A percentile compares a stretch with the other conserved stretches of the same genome.
These are phyloP conservation scores for Ceyx erithaca DNA, from an alignment of 2,797 vertebrate genomes.

Conservation along the genomic window DNA sequence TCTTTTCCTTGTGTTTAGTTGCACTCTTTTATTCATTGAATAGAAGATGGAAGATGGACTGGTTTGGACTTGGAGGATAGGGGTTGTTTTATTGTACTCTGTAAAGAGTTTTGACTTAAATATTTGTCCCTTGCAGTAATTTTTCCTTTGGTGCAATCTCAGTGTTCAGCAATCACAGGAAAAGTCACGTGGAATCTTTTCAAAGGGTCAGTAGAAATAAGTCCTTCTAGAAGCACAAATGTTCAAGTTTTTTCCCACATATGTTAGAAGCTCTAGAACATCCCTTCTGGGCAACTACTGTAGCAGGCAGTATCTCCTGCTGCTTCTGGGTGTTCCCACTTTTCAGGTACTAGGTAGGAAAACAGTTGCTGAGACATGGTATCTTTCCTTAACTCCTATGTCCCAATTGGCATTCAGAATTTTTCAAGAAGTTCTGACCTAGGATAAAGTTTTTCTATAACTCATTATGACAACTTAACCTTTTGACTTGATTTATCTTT, in stretches of 20 bases:
- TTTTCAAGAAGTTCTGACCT: neutral
- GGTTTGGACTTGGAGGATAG: neutral
- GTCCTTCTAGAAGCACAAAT: neutral
- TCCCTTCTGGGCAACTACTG: neutral
- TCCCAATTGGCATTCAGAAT: neutral
- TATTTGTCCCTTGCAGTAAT: neutral
- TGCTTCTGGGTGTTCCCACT: neutral
- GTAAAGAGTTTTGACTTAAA: slow-evolving; percentile 33
- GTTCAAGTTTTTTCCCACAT: neutral
- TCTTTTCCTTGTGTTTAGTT: slow-evolving; percentile 1
- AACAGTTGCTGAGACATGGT: neutral
- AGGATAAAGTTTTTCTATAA: neutral
- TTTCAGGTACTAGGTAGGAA: neutral
- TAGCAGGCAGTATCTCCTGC: neutral
- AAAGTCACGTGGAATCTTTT: neutral
- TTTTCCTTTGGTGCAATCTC: slow-evolving; percentile 8
- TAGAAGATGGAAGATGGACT: neutral
- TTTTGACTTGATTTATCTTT: neutral
- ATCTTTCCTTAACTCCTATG: neutral
- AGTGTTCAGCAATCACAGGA: neutral
- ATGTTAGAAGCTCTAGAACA: neutral
- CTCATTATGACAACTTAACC: neutral
- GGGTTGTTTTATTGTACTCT: slow-evolving; percentile 5
- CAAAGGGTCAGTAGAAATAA: neutral
- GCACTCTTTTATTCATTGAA: slow-evolving; percentile 3